A percentile compares a stretch with the other conserved stretches of the same genome.
These are phyloP conservation scores for Lepus europaeus DNA, from an alignment of 2,113 vertebrate genomes.

Conservation along the genomic window DNA sequence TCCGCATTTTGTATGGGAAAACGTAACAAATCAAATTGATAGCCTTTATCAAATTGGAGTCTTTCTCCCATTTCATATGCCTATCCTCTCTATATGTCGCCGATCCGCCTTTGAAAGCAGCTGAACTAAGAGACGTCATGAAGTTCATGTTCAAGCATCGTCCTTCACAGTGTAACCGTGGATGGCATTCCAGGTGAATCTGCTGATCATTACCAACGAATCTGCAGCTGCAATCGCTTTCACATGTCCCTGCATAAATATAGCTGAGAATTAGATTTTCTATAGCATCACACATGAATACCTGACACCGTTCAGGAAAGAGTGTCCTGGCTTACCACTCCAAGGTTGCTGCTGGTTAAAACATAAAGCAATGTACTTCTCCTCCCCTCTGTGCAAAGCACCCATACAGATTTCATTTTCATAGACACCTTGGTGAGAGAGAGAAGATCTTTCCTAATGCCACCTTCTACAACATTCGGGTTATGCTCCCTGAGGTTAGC, in stretches of 20 bases:
- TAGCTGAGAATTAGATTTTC: constrained; percentile 2
- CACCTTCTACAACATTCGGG: neutral
- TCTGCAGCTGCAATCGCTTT: neutral
- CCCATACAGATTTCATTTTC: constrained; percentile 33
- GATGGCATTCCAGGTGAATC: neutral
- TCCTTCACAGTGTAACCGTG: neutral
- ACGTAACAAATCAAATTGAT: neutral
- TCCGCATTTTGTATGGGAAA: neutral
- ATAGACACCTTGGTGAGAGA: constrained; percentile 16
- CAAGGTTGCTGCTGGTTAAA: neutral
- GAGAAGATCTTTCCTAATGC: constrained; percentile 36
- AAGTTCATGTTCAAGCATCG: neutral
- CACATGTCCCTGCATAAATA: neutral
- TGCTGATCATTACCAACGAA: neutral
- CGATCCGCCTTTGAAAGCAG: neutral
- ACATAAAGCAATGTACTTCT: neutral
- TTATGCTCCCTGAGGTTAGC: constrained; percentile 30
- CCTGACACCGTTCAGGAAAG: constrained; percentile 39
- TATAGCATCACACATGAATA: neutral
- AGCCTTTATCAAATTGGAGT: neutral
- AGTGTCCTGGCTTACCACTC: neutral
- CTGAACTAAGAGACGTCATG: neutral
- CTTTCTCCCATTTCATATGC: neutral
- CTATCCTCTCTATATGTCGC: neutral
- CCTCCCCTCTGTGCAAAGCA: neutral